Evolutionary conservation across 1,140 invertebrate genomes (phyloP).

Genomic region (Charaxes varanes): DNA sequence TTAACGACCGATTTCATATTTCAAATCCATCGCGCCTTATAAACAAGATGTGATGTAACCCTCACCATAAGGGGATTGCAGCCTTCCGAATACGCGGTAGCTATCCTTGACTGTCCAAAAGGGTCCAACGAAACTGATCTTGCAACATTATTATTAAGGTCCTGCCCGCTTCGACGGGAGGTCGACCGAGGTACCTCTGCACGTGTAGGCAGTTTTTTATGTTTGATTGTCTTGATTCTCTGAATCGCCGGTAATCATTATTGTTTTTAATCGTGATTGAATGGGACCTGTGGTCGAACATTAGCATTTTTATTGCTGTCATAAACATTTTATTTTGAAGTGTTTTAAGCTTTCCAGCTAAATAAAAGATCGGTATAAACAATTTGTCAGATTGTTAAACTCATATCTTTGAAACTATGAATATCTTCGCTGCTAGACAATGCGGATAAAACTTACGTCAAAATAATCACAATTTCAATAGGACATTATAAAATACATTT

Average conservation of each 20-base stretch:
- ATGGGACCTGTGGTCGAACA: constrained; percentile 24
- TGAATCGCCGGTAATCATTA: constrained; percentile 35
- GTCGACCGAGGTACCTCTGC: constrained; percentile 41
- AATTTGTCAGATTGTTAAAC: too few species aligned
- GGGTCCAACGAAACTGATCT: constrained; percentile 34
- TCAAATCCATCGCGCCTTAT: constrained; percentile 56
- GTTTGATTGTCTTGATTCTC: constrained; percentile 47
- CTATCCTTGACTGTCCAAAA: constrained; percentile 52
- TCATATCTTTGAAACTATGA: too few species aligned
- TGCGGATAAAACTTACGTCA: too few species aligned
- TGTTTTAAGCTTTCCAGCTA: constrained; percentile 9
- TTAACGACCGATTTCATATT: constrained; percentile 70
- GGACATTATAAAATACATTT: too few species aligned
- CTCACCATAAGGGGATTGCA: constrained; percentile 36
- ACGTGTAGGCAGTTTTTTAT: constrained; percentile 46
- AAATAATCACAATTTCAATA: too few species aligned
- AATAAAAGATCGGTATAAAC: too few species aligned
- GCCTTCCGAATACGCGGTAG: constrained; percentile 40
- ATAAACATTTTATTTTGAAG: too few species aligned
- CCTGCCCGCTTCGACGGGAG: constrained; percentile 43
- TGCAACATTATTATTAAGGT: constrained; percentile 50
- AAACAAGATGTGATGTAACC: constrained; percentile 63
- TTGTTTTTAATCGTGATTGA: constrained; percentile 31
- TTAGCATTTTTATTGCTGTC: constrained; percentile 24
- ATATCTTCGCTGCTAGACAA: too few species aligned